phyloP scores from a whole-genome alignment of 1,140 invertebrate species.

The Magallana gigas region DNA sequence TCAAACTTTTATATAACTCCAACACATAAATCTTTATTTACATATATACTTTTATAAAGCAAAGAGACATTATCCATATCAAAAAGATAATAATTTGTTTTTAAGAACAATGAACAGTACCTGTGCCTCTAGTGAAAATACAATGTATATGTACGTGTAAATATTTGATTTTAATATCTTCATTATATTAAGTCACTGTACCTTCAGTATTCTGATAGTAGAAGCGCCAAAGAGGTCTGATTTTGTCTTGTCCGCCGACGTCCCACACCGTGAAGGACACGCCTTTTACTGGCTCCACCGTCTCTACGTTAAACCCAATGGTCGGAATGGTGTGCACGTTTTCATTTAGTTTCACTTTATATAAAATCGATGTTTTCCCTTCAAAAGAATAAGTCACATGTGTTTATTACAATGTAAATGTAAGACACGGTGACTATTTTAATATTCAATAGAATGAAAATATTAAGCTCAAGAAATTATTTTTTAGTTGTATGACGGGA shows the following conservation, averaged over 20 bases:
- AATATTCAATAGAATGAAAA: neutral
- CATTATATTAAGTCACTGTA: neutral
- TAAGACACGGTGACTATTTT: neutral
- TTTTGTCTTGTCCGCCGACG: slow-evolving; percentile 80
- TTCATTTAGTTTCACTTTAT: slow-evolving; percentile 97
- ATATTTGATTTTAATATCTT: no score
- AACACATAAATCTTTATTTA: no score
- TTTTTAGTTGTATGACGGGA: no score
- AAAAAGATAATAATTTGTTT: no score
- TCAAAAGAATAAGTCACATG: slow-evolving; percentile 27
- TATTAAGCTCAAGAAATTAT: neutral
- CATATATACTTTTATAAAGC: no score
- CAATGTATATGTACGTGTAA: no score
- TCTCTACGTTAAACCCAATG: slow-evolving; percentile 77
- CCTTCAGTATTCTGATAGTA: slow-evolving; percentile 71
- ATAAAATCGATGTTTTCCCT: slow-evolving; percentile 90
- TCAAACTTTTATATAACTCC: no score
- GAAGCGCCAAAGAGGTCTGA: slow-evolving; percentile 75
- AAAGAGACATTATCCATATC: no score
- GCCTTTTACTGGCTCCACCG: slow-evolving; percentile 74
- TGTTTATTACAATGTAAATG: neutral
- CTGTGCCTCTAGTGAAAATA: no score
- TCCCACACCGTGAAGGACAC: slow-evolving; percentile 80
- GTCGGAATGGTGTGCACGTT: slow-evolving; percentile 75
- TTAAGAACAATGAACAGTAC: no score